Evolutionary conservation across 2,113 vertebrate genomes (phyloP).

Genomic region (Syngnathus floridae): DNA sequence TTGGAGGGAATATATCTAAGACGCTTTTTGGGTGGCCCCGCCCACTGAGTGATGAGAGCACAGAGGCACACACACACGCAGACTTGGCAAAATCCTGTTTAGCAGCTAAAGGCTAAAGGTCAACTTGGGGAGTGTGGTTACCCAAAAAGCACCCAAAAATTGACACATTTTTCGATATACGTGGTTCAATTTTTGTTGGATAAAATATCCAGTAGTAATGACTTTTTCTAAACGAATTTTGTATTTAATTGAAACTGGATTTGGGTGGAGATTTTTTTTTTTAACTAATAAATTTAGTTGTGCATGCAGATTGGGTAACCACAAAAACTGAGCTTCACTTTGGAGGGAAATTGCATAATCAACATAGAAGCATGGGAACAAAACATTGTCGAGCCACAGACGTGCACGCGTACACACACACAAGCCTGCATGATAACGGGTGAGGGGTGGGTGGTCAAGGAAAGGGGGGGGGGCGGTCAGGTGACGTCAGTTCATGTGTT

Average conservation of each 20-base stretch:
- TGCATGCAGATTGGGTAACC: not conserved
- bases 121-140: conserved; percentile 6
- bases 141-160: not conserved
- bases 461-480: not conserved
- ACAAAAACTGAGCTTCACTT: conserved; percentile 9
- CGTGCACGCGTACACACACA: not conserved
- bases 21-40: conserved; percentile 1
- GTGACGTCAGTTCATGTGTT: not conserved
- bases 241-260: too few relatives aligned
- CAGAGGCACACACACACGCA: conserved; percentile 6
- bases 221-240: not conserved
- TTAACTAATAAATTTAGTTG: not conserved
- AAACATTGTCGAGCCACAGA: not conserved
- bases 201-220: not conserved
- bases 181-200: not conserved
- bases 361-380: conserved; percentile 61
- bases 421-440: conserved; percentile 53
- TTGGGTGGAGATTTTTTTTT: not conserved
- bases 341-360: conserved; percentile 64
- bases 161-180: not conserved
- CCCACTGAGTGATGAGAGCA: conserved; percentile 55
- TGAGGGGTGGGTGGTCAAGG: conserved; percentile 25
- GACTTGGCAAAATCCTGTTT: conserved; percentile 31
- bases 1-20: not conserved
- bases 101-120: conserved; percentile 9